Base-by-base conservation (phyloP, 1,140 invertebrate species). In the Penaeus chinensis region DNA sequence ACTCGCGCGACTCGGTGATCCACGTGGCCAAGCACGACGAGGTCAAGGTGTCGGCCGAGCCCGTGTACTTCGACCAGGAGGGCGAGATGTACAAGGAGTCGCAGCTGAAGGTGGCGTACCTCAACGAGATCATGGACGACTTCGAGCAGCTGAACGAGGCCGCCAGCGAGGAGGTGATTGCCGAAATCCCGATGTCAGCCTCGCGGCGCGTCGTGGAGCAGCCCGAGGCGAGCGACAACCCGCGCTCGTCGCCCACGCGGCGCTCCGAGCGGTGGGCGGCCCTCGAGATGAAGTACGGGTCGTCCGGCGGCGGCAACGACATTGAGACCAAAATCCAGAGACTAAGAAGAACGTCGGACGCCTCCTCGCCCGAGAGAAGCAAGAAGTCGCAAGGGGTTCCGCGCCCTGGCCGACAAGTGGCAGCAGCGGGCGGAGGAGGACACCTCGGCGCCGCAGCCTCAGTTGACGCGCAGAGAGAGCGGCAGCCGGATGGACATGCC, bases 391-490 rank as follows among this genome's bases (percentile, higher is more conserved):
- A 92, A 78, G 92, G 92, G 92, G 74, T 93, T 93, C 89, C 91
- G 91, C 86, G 91, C 92, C 27, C 82, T 93, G n/a, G 90, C 92
- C 2, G 92, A 92, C 71, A 92, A 91, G 77, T 93, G 92, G 92
- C 92, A 92, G 78, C 91, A 92, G 86, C 90, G 91, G 24, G 90
- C 91, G 20, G 90, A 90, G 47, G 91, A 91, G 78, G 90, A 89
- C 24, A 89, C 80, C 22, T 32, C 83, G 62, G 80, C 89, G 63
- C 86, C 89, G 13, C 83, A 87, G 60, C 86, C 85, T 18, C 85
- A 82, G 27, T 87, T 88, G 60, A 54, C 61, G 8, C 80, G 80
- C n/a, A 61, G 82, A 60, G 87, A 88, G 62, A 88, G 87, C 69
- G 74, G 47, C 32, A 79, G 47, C 47, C 65, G 82, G 16, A 74